Evolutionary conservation across 2,797 vertebrate species (phyloP).

Genomic region (Avahi laniger): DNA sequence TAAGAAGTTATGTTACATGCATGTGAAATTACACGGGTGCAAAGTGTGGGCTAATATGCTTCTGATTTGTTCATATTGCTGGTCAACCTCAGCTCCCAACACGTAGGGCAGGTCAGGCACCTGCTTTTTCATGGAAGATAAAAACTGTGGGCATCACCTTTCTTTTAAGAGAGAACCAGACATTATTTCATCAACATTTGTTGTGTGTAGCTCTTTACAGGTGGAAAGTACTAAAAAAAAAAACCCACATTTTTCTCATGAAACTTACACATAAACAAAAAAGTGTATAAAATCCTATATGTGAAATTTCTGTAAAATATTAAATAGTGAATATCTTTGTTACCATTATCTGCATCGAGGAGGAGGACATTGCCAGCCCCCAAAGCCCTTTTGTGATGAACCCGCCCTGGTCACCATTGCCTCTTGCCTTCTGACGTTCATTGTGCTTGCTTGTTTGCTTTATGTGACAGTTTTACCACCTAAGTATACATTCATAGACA

Average conservation of each 20-base stretch:
- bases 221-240: neutral
- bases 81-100: neutral
- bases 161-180: neutral
- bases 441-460: neutral
- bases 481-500: neutral
- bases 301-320: neutral
- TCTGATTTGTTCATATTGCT: neutral
- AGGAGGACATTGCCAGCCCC: neutral
- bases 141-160: neutral
- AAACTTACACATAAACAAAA: neutral
- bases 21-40: neutral
- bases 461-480: neutral
- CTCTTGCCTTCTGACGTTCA: neutral
- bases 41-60: neutral
- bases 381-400: neutral
- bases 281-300: neutral
- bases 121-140: neutral
- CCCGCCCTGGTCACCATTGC: neutral
- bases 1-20: neutral
- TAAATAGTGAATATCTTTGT: neutral
- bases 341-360: neutral
- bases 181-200: neutral
- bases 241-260: neutral
- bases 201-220: neutral
- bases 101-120: neutral